Percentiles rank a stretch among this genome's conserved stretches.
These are phyloP conservation scores for Eupithecia exiguata DNA, from an alignment of 2,888 invertebrate species.

Conservation along the genomic window DNA sequence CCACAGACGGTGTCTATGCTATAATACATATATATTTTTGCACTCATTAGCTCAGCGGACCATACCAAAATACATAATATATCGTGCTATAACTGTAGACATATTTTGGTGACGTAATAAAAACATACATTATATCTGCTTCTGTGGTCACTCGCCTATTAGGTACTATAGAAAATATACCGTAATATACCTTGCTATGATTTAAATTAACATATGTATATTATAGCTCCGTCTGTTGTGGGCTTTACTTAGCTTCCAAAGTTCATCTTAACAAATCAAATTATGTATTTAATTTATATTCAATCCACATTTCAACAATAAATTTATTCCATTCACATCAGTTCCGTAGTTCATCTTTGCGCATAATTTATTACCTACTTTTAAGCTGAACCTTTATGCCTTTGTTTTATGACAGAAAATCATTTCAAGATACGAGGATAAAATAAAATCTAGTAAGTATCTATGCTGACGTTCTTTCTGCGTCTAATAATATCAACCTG, in stretches of 20 bases:
- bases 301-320: conserved; percentile 20
- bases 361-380: conserved; percentile 22
- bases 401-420: conserved; percentile 6
- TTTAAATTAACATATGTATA: too few species aligned
- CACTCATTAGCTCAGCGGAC: too few species aligned
- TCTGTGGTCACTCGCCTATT: too few species aligned
- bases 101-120: too few species aligned
- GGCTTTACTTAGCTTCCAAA: conserved; percentile 1
- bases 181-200: too few species aligned
- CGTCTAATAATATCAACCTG: background rate
- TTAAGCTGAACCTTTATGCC: background rate
- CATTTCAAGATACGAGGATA: background rate
- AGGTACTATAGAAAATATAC: too few species aligned
- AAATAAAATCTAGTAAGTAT: background rate
- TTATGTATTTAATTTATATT: conserved; percentile 9
- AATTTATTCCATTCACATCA: conserved; percentile 22
- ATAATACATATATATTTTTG: too few species aligned
- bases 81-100: too few species aligned
- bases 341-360: conserved; percentile 25
- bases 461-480: background rate
- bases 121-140: too few species aligned
- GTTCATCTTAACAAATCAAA: conserved; percentile 12
- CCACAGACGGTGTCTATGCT: too few species aligned
- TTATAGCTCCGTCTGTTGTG: too few species aligned
- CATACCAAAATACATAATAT: too few species aligned